Evolutionary conservation across 2,888 invertebrate genomes (phyloP), one percentile per base, ranked within the genome.

Genomic region (Prenolepis imparis): DNA sequence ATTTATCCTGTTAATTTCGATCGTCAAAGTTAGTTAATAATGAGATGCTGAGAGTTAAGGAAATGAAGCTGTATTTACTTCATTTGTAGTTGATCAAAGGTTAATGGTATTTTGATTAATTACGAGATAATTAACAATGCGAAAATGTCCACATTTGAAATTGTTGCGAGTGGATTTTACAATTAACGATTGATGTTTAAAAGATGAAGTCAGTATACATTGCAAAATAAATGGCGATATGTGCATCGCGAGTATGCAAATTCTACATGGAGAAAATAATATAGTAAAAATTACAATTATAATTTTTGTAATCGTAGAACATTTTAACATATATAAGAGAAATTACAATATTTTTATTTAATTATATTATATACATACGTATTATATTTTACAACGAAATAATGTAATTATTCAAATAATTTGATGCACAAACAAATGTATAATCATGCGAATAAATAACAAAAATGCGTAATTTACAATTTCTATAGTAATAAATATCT

Each of bases 101-200:
- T 55, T 77, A 77, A 67, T 28, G 67, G 55, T 12, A 52, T 55
- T 67, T 77, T 52, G 55, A 28, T 77, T 67, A 24, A 39, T 77
- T 39, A 67, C 5, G 39, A 39, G 24, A 66, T 48, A 18, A 9
- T 24, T 18, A 9, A 9, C 12, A 4, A 24, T n/a, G 28, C 11
- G 24, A 8, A 39, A 28, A 73, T n/a, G 3, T 44, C 32, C 32
- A 15, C 63, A 63, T 74, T 63, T 75, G 5, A 28, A n/a, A 57
- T 39, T 28, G 24, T 36, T 36, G 55, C 15, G 21, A 48, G 28
- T 77, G 41, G 18, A 66, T 67, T 39, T 77, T 39, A n/a, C 3
- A 68, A 67, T 57, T 57, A 68, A 68, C 41, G 6, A 28, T 8
- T 52, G 28, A 66, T 57, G 28, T 77, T 77, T 32, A 41, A 77